Conservation (phyloP, 2,113 vertebrate genomes). For the Callipepla californica region DNA sequence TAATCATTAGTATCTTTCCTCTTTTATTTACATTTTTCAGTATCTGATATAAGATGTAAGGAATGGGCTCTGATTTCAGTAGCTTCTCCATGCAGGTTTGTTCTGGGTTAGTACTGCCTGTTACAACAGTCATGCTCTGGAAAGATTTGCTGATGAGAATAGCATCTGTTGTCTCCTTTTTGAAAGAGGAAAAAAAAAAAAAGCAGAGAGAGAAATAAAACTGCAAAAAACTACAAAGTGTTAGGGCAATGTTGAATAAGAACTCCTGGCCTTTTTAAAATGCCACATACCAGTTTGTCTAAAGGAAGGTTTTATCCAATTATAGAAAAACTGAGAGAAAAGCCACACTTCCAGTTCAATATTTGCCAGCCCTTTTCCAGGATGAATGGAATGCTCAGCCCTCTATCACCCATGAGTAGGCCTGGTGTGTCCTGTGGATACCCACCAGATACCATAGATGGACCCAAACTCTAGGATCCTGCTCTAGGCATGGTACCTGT, state of each 20-base stretch:
- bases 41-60: neutral
- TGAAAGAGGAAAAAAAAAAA: neutral
- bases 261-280: neutral
- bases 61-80: neutral
- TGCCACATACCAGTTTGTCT: neutral
- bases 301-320: neutral
- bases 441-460: neutral
- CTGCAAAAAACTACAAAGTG: neutral
- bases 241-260: neutral
- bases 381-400: neutral
- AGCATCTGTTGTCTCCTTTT: neutral
- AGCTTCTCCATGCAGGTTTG: neutral
- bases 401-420: neutral
- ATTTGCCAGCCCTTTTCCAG: neutral
- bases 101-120: conserved; percentile 38
- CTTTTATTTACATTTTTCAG: neutral
- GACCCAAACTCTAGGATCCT: neutral
- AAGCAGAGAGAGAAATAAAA: neutral
- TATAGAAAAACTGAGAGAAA: neutral
- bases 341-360: accelerated
- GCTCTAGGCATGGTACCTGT: neutral
- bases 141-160: neutral
- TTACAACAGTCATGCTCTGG: neutral
- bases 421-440: neutral
- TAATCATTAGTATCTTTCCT: neutral